phyloP scores from a whole-genome alignment of 2,888 invertebrate species.

The Eledona agricola region DNA sequence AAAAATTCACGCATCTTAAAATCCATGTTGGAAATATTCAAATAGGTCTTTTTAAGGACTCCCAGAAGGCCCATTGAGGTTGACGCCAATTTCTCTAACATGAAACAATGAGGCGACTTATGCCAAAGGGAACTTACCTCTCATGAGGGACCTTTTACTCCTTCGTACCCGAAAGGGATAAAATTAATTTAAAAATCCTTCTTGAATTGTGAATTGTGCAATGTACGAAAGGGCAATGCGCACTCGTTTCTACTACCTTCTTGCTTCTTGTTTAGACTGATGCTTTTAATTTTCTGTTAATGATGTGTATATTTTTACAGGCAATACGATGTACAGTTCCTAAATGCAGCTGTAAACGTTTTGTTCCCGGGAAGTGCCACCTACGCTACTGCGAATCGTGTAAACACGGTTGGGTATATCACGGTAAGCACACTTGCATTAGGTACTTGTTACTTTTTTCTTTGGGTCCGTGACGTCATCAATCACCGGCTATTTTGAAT shows the following conservation, averaged over 20 bases:
- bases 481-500: too few species aligned
- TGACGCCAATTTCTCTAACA: conserved; percentile 66
- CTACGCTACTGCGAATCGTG: conserved; percentile 75
- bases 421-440: conserved; percentile 67
- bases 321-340: conserved; percentile 73
- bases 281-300: conserved; percentile 34
- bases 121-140: conserved; percentile 53
- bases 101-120: conserved; percentile 62
- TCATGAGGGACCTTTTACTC: conserved; percentile 54
- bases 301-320: conserved; percentile 62
- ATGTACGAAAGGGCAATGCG: conserved; percentile 2
- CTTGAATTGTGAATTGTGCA: neutral
- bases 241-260: conserved; percentile 30
- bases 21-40: conserved; percentile 68
- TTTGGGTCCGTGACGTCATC: too few species aligned
- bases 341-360: conserved; percentile 74
- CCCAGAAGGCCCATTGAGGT: conserved; percentile 64
- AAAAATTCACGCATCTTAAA: conserved; percentile 65
- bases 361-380: conserved; percentile 72
- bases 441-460: too few species aligned
- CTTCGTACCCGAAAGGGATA: conserved; percentile 52
- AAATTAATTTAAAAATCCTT: conserved; percentile 52
- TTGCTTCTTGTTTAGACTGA: conserved; percentile 38
- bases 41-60: conserved; percentile 65
- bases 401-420: conserved; percentile 78